Conservation (phyloP, 2,888 invertebrate genomes). For the Acheta domesticus region DNA sequence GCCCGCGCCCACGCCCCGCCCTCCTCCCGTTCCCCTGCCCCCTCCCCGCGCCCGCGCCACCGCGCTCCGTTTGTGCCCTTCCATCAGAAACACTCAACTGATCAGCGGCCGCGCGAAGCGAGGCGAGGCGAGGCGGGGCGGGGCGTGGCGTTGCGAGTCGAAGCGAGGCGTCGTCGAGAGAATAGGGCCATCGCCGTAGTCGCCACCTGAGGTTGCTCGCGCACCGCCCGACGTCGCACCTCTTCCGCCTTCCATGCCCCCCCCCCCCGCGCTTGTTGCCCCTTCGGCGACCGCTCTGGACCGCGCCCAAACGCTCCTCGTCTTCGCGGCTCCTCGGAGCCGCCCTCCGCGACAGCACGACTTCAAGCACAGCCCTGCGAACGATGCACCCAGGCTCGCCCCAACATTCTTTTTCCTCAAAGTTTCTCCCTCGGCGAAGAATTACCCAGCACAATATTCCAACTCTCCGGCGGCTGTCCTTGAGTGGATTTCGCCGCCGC, state of each 20-base stretch:
- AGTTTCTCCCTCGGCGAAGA: neutral
- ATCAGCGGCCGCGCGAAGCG: neutral
- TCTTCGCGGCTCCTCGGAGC: no score
- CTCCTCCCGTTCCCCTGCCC: neutral
- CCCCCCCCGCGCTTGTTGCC: no score
- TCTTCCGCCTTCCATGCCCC: neutral
- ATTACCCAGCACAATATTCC: neutral
- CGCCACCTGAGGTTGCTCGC: neutral
- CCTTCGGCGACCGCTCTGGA: no score
- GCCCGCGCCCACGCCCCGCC: conserved; percentile 6
- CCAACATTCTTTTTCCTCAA: neutral
- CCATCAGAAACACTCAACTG: conserved; percentile 6
- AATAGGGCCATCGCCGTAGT: neutral
- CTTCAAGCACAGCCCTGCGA: neutral
- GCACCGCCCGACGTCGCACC: neutral
- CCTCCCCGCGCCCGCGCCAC: neutral
- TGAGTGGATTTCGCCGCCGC: neutral
- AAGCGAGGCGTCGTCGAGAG: neutral
- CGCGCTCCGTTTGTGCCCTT: neutral
- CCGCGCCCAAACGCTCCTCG: no score
- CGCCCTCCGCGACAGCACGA: no score
- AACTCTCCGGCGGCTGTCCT: no score
- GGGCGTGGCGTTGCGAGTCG: neutral
- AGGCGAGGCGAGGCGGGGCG: neutral
- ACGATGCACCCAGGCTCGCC: neutral